Evolutionary conservation across 2,113 vertebrate genomes (phyloP).

Genomic region (Menidia beryllina): DNA sequence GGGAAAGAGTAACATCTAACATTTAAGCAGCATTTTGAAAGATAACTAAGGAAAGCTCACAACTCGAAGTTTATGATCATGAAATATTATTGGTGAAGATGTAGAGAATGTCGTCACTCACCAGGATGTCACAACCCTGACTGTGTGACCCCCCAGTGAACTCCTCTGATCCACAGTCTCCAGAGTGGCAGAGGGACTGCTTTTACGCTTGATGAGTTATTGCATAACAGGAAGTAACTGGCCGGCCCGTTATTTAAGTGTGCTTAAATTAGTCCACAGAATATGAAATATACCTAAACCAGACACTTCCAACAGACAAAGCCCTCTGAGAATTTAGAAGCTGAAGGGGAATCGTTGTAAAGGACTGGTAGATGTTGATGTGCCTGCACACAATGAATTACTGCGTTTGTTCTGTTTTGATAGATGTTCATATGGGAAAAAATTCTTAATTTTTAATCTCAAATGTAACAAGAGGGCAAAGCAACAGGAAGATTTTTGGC

Average conservation of each 20-base stretch:
- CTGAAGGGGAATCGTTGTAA: neutral
- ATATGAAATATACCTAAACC: slow-evolving; percentile 2
- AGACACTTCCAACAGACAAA: neutral
- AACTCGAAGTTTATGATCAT: slow-evolving; percentile 46
- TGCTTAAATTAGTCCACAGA: slow-evolving; percentile 18
- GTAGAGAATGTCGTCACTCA: slow-evolving; percentile 34
- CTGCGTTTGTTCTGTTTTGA: neutral
- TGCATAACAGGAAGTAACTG: slow-evolving; percentile 35
- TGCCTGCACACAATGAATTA: neutral
- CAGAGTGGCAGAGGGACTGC: slow-evolving; percentile 11
- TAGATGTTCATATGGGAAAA: neutral
- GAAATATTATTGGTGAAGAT: slow-evolving; percentile 49
- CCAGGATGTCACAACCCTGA: slow-evolving; percentile 39
- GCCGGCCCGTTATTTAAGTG: slow-evolving; percentile 15
- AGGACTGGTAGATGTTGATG: neutral
- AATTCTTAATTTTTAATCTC: neutral
- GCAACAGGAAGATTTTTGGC: slow-evolving; percentile 15
- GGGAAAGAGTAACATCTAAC: no score
- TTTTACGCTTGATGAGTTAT: slow-evolving; percentile 31
- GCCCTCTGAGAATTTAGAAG: neutral
- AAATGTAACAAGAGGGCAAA: slow-evolving; percentile 26
- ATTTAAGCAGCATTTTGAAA: no score
- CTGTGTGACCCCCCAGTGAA: slow-evolving; percentile 50
- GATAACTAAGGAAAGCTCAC: slow-evolving; percentile 10
- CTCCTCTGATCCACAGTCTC: slow-evolving; percentile 29